phyloP scores from a whole-genome alignment of 2,113 vertebrate species.

The Dasyprocta punctata region DNA sequence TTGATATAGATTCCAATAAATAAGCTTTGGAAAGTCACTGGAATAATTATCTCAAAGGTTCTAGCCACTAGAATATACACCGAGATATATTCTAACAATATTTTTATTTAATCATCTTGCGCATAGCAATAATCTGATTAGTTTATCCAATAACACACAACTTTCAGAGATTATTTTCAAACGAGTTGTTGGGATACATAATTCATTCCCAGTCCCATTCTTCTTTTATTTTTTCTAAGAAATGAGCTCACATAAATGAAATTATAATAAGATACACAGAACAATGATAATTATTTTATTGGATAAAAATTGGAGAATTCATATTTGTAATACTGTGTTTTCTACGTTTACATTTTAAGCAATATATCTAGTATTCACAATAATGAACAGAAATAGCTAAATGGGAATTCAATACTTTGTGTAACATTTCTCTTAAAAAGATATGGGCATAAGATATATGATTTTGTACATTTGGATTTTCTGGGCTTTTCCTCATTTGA shows the following conservation, averaged over 20 bases:
- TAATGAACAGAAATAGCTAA: neutral
- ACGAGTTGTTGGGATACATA: neutral
- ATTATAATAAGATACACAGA: neutral
- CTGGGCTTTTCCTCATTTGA: constrained; percentile 74
- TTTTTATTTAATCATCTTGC: neutral
- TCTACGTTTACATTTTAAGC: neutral
- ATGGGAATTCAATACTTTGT: constrained; percentile 41
- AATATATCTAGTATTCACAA: constrained; percentile 11
- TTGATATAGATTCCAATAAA: neutral
- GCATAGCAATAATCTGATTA: neutral
- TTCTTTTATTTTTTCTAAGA: neutral
- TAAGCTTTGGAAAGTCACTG: neutral
- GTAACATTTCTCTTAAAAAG: neutral
- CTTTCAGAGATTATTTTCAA: neutral
- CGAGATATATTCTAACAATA: neutral
- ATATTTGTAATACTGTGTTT: neutral
- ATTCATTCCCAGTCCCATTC: neutral
- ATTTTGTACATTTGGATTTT: constrained; percentile 63
- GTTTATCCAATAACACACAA: neutral
- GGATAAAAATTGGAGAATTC: neutral
- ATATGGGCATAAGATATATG: neutral
- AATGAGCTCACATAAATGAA: neutral
- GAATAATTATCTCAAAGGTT: neutral
- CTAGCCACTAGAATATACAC: neutral
- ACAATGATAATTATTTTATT: neutral